phyloP scores from a whole-genome alignment of 2,888 invertebrate species.

The Ormyrus thymus region DNA sequence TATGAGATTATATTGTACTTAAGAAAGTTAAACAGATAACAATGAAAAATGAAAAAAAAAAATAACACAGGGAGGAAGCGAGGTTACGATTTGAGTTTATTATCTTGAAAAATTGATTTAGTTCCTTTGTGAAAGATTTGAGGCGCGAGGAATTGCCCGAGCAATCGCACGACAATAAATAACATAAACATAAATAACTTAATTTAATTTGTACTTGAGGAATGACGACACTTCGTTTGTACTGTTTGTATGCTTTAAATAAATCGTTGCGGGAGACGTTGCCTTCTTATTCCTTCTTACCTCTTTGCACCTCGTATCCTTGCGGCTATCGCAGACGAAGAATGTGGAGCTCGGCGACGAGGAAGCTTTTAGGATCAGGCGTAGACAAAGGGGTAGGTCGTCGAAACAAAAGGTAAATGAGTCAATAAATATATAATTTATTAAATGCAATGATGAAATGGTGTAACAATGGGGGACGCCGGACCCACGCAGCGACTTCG shows the following conservation, averaged over 20 bases:
- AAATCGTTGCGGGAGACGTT: constrained; percentile 68
- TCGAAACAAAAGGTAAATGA: constrained; percentile 59
- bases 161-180: constrained; percentile 15
- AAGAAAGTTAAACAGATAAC: constrained; percentile 10
- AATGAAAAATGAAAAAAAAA: not conserved
- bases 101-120: constrained; percentile 1
- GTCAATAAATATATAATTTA: constrained; percentile 76
- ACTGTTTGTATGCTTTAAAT: constrained; percentile 75
- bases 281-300: constrained; percentile 26
- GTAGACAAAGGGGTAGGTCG: not conserved
- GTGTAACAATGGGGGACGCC: constrained; percentile 72
- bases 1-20: constrained; percentile 36
- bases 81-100: not conserved
- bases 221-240: constrained; percentile 72
- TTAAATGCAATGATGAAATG: constrained; percentile 76
- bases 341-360: not conserved
- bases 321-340: not conserved
- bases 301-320: not conserved
- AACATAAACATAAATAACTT: constrained; percentile 59
- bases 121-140: constrained; percentile 16
- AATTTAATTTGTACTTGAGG: constrained; percentile 72
- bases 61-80: not conserved
- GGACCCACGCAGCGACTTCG: constrained; percentile 59
- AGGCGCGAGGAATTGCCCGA: constrained; percentile 28
- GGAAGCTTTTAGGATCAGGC: not conserved